These are phyloP conservation scores for Eubucco bourcierii DNA, from an alignment of 2,113 vertebrate species.

Conservation along the genomic window DNA sequence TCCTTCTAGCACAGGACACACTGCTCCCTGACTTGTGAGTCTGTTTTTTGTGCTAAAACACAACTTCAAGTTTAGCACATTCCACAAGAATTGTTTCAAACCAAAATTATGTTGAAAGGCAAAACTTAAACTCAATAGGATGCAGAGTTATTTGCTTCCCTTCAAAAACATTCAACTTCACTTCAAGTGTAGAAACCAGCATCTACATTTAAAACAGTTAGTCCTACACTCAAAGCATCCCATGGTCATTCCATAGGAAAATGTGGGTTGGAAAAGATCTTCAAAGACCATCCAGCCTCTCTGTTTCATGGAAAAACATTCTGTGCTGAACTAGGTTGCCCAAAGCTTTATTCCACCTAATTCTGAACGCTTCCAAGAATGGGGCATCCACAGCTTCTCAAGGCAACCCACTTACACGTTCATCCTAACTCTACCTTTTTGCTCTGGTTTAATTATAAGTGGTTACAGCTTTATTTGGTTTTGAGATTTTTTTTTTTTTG, in stretches of 20 bases:
- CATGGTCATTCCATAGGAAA: accelerated
- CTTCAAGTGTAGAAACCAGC: not conserved
- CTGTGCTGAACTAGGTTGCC: too few relatives aligned
- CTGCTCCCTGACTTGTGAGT: not conserved
- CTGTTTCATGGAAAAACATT: not conserved
- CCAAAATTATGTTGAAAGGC: accelerated
- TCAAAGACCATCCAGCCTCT: too few relatives aligned
- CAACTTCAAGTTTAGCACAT: accelerated
- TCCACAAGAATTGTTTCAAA: not conserved
- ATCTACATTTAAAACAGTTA: not conserved
- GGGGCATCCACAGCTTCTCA: not conserved
- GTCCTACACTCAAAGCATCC: too few relatives aligned
- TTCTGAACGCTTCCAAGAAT: not conserved
- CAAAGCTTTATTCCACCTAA: accelerated
- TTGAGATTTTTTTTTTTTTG: too few relatives aligned
- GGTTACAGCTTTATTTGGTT: too few relatives aligned
- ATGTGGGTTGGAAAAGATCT: not conserved
- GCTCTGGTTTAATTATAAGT: not conserved
- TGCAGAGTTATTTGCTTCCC: accelerated
- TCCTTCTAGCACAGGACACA: not conserved
- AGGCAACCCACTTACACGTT: accelerated
- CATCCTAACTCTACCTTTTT: accelerated
- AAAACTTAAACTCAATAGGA: not conserved
- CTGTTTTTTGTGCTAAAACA: not conserved
- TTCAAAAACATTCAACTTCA: not conserved